phyloP scores from a whole-genome alignment of 2,888 invertebrate species.

The Orthonychiurus folsomi region DNA sequence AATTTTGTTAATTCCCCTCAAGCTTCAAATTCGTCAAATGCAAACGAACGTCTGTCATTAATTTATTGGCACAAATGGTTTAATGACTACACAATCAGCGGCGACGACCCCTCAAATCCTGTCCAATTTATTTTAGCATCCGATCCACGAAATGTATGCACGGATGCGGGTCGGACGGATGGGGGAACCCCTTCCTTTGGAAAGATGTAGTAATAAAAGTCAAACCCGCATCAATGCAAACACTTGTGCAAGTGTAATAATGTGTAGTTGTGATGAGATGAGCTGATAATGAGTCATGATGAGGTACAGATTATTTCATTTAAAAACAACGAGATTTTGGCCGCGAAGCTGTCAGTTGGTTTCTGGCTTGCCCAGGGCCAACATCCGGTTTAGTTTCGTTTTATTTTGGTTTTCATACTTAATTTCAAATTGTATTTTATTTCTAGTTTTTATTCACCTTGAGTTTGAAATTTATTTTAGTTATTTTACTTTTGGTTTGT shows the following conservation, averaged over 20 bases:
- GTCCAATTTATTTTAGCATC: no score
- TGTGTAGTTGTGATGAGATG: background rate
- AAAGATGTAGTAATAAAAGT: no score
- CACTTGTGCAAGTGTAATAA: background rate
- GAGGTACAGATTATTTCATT: background rate
- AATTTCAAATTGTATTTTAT: no score
- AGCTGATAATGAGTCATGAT: background rate
- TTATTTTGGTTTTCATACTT: background rate
- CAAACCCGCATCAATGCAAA: background rate
- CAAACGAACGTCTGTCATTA: no score
- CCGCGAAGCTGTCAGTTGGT: background rate
- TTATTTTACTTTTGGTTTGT: no score
- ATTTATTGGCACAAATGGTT: conserved; percentile 1
- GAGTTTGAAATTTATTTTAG: no score
- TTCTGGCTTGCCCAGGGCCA: background rate
- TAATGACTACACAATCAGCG: background rate
- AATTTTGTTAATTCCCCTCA: no score
- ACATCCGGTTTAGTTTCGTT: background rate
- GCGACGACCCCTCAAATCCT: no score
- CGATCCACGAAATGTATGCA: no score
- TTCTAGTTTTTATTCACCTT: no score
- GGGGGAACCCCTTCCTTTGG: no score
- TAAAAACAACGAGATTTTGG: background rate
- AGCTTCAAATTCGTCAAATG: no score
- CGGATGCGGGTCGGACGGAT: background rate